Base-by-base conservation (phyloP, 2,888 invertebrate species). In the Girardia tigrina region DNA sequence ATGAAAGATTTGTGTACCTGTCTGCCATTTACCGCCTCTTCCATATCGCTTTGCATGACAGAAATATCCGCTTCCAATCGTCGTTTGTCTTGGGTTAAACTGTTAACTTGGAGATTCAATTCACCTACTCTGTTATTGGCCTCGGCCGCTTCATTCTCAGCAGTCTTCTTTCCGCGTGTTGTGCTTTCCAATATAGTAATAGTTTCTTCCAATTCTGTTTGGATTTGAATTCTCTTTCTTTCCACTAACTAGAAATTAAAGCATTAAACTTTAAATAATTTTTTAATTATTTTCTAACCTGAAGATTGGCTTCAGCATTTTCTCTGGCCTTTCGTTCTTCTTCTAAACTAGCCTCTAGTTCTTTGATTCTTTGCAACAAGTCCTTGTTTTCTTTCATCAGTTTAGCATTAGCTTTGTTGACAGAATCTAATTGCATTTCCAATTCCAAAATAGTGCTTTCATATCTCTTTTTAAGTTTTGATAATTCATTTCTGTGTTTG, bases 301-400 rank as follows among this genome's bases (percentile, higher is more conserved):
- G 73, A 81, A 73, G 28, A 81, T 79, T 74, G 83, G 81, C 76
- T 81, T 77, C 79, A 78, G 76, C 82, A 80, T 83, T 83, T 76
- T 84, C 84, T 71, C 81, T 79, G 42, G 78, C 78, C 72, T 83
- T 82, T 42, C 80, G 79, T 77, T 83, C 81, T 23, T 84, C 84
- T 26, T 83, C 83, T 70, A 83, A 78, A 70, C 80, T 79, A 23
- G 80, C 77, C 78, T 84, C 84, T 74, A 84, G 80, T 78, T 84
- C 84, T 83, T 89, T 89, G 85, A 91, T 88, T 86, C 91, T 91
- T 85, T 92, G 88, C 80, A 93, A 91, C 86, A 95, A 94, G 87
- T 90, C 92, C 88, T 95, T 93, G 89, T 97, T 95, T 87, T 94
- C 91, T 81, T 93, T 91, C 86, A 95, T 95, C 86, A 98, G 89